Evolutionary conservation across 2,888 invertebrate genomes (phyloP), one percentile per base, ranked within the genome.

Genomic region (Litoditis marina): DNA sequence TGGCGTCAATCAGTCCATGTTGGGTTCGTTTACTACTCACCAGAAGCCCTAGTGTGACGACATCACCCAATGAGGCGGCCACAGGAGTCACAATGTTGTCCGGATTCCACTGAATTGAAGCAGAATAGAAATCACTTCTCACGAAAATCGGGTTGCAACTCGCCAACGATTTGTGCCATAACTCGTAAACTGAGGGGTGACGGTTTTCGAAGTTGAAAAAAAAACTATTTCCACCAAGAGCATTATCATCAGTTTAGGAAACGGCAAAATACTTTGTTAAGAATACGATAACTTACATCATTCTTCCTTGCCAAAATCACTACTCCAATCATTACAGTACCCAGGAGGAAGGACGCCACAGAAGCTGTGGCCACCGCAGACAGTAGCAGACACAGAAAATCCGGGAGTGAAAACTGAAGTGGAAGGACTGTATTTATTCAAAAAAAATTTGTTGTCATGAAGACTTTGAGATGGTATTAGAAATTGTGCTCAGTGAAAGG

Each of bases 1-100:
- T n/a, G n/a, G n/a, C n/a, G n/a, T n/a, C n/a, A n/a, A n/a, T n/a
- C n/a, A n/a, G n/a, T n/a, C n/a, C n/a, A n/a, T n/a, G n/a, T n/a
- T 28, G 39, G 6, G 8, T 42, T 36, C 3, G 34, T 54, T 13
- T 39, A 36, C 46, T n/a, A n/a, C 54, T 42, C 27, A 71, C 71
- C 63, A 72, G 19, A 31, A 72, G 64, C 25, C 54, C 63, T 16
- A 93, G 87, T 7, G 92, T 92, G 60, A 90, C 92, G 66, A 93
- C 86, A 86, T 94, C 93, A 51, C 93, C 93, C 60, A 93, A 87
- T 82, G 91, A 91, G 56, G 92, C 92, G 30, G 93, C 93, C 72
- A 93, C 91, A 6, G 93, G 93, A 60, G 93, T 92, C 16, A 92
- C 92, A 65, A 93, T 89, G 85, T 93, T 93, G 84, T 93, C 93